phyloP scores from a whole-genome alignment of 2,888 invertebrate species.

The Arrhopalites spinosus region DNA sequence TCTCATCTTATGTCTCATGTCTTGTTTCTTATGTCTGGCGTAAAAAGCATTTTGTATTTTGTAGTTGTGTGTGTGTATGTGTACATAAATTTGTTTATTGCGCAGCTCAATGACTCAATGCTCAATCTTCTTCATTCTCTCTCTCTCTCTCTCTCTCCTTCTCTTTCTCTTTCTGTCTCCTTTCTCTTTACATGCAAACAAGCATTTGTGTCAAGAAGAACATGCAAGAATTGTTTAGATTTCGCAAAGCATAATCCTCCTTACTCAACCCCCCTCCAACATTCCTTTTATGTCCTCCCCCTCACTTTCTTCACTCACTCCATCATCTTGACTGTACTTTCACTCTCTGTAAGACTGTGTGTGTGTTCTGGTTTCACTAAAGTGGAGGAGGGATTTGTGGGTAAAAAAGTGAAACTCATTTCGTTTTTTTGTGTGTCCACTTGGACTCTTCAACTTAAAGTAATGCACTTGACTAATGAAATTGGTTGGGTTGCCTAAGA shows the following conservation, averaged over 20 bases:
- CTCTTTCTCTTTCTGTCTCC: background rate
- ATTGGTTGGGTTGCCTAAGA: slow-evolving; percentile 11
- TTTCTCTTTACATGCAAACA: background rate
- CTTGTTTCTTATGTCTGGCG: background rate
- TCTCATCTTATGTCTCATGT: background rate
- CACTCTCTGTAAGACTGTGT: too few relatives aligned
- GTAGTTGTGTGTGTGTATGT: background rate
- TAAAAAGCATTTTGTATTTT: background rate
- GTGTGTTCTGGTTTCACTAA: too few relatives aligned
- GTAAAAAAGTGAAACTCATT: background rate
- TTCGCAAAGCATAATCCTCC: too few relatives aligned
- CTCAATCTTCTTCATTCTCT: background rate
- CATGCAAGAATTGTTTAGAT: too few relatives aligned
- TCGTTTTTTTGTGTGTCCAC: background rate
- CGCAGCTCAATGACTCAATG: background rate
- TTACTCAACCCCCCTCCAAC: too few relatives aligned
- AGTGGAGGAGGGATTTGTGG: too few relatives aligned
- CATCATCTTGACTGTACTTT: background rate
- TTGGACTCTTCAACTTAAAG: background rate
- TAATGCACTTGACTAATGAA: slow-evolving; percentile 31
- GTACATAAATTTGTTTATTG: slow-evolving; percentile 16
- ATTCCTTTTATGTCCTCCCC: background rate
- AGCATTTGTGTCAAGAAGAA: background rate
- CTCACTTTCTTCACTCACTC: background rate
- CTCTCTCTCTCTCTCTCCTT: background rate